Evolutionary conservation across 2,797 vertebrate genomes (phyloP).

Genomic region (Sternotherus odoratus): DNA sequence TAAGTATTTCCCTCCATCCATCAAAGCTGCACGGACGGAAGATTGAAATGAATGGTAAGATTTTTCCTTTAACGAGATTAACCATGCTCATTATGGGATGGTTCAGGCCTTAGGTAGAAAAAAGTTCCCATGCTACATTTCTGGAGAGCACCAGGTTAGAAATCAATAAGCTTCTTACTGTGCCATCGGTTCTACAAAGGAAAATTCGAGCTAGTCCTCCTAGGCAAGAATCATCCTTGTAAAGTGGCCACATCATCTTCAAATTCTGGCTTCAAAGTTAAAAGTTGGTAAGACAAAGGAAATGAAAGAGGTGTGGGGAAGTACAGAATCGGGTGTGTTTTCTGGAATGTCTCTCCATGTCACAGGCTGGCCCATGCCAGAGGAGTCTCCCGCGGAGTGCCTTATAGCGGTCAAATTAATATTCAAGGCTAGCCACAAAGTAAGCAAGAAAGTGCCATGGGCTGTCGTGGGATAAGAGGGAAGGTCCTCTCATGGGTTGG

Average conservation of each 20-base stretch:
- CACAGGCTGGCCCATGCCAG: not conserved
- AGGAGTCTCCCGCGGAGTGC: not conserved
- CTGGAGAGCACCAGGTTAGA: constrained; percentile 65
- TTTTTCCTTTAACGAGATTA: constrained; percentile 66
- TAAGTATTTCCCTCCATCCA: constrained; percentile 62
- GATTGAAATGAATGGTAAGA: constrained; percentile 61
- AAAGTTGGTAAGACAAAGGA: constrained; percentile 51
- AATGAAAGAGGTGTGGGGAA: constrained; percentile 44
- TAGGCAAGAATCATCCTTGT: constrained; percentile 49
- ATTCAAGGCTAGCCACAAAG: not conserved
- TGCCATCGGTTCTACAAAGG: constrained; percentile 34
- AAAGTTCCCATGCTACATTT: constrained; percentile 47
- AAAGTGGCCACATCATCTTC: constrained; percentile 57
- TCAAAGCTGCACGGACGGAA: constrained; percentile 57
- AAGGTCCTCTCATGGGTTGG: no score
- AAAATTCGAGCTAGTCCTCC: constrained; percentile 38
- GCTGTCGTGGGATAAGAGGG: no score
- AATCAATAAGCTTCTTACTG: constrained; percentile 35
- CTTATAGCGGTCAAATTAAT: not conserved
- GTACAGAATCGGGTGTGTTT: constrained; percentile 57
- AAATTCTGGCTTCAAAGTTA: constrained; percentile 66
- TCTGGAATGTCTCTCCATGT: constrained; percentile 54
- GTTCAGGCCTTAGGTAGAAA: constrained; percentile 57
- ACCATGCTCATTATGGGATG: constrained; percentile 53
- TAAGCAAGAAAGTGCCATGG: not conserved